These are phyloP conservation scores for Aphelenchoides besseyi DNA, from an alignment of 1,140 invertebrate species.

Conservation along the genomic window DNA sequence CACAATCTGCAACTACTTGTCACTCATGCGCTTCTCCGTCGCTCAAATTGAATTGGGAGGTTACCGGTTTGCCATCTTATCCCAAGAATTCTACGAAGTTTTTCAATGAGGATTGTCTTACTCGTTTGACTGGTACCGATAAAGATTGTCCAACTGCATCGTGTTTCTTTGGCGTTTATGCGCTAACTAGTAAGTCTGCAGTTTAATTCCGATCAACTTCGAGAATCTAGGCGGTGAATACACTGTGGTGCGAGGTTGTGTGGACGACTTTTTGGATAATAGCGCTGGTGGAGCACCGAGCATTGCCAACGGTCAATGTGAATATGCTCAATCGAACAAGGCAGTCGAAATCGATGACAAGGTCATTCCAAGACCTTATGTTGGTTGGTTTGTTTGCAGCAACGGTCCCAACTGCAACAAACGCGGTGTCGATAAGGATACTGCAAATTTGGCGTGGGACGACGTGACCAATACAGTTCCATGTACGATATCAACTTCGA, in stretches of 20 bases:
- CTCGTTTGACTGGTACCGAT: not conserved
- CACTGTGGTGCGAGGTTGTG: constrained; percentile 7
- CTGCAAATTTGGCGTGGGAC: too few relatives aligned
- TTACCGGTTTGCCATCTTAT: not conserved
- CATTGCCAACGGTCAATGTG: not conserved
- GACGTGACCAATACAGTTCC: not conserved
- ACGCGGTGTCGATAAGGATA: not conserved
- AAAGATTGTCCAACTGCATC: not conserved
- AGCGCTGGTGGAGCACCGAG: too few relatives aligned
- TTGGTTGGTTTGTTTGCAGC: not conserved
- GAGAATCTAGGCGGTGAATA: not conserved
- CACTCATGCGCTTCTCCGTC: not conserved
- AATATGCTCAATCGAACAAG: not conserved
- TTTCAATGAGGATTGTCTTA: not conserved
- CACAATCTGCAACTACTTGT: not conserved
- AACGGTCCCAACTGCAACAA: not conserved
- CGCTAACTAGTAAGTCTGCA: not conserved
- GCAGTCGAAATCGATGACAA: not conserved
- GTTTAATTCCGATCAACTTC: not conserved
- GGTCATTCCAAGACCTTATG: not conserved
- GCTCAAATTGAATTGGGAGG: not conserved
- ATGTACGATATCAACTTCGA: not conserved
- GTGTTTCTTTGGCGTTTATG: not conserved
- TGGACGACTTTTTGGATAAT: constrained; percentile 3
- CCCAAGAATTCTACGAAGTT: not conserved